Conservation (phyloP, 23 tunicate species). For the Halocynthia roretzi region DNA sequence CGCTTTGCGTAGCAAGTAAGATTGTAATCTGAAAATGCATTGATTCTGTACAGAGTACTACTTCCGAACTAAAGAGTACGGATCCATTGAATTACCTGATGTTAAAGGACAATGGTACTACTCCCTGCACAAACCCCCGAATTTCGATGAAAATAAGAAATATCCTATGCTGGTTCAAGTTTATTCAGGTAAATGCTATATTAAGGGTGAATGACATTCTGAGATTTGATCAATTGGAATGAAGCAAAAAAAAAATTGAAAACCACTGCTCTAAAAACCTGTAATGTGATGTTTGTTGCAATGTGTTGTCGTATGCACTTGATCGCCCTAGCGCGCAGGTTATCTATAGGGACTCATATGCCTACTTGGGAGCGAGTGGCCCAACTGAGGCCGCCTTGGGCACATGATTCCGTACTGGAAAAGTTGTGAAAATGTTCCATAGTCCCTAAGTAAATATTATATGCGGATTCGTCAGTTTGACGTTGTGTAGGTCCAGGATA, state of each 20-base stretch:
- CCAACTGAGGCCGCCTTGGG: too few species aligned
- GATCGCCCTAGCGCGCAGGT: too few species aligned
- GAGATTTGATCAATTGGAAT: too few species aligned
- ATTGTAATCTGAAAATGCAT: too few species aligned
- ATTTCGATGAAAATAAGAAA: conserved; percentile 56
- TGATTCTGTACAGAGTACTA: conserved; percentile 36
- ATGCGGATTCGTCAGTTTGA: neutral
- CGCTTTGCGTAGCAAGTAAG: too few species aligned
- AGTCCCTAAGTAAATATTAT: neutral
- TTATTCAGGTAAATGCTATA: conserved; percentile 51
- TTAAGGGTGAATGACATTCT: neutral
- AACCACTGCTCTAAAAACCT: too few species aligned
- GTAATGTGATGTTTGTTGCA: too few species aligned
- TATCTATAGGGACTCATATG: too few species aligned
- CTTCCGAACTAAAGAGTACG: conserved; percentile 54
- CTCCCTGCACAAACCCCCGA: conserved; percentile 65
- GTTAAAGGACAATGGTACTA: conserved; percentile 45
- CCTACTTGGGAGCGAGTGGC: too few species aligned
- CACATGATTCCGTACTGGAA: too few species aligned
- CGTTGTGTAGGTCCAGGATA: conserved; percentile 53
- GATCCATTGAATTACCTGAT: conserved; percentile 40
- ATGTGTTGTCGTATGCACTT: too few species aligned
- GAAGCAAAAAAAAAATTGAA: too few species aligned
- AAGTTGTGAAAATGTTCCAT: neutral
- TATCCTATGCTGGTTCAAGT: conserved; percentile 88